These are phyloP conservation scores for Delia radicum DNA, from an alignment of 1,140 invertebrate genomes.

Conservation along the genomic window DNA sequence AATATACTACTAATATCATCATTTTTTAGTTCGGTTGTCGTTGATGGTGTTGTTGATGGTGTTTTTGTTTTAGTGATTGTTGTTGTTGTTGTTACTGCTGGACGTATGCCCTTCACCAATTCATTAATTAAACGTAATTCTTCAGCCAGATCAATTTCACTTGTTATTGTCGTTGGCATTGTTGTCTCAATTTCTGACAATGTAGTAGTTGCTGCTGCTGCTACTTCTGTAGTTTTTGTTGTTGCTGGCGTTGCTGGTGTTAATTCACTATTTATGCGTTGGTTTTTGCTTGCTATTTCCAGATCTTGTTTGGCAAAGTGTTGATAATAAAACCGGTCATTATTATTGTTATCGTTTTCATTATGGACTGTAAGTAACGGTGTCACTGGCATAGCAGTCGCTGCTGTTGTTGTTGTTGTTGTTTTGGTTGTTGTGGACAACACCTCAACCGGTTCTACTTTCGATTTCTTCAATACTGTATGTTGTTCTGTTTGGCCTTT, in stretches of 20 bases:
- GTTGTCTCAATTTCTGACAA: constrained; percentile 41
- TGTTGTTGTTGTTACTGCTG: constrained; percentile 31
- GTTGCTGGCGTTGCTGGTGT: constrained; percentile 30
- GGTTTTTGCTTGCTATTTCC: neutral
- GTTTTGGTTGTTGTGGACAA: constrained; percentile 26
- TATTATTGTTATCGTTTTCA: constrained; percentile 11
- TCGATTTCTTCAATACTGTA: constrained; percentile 48
- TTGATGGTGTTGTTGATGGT: neutral
- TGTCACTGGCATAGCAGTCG: neutral
- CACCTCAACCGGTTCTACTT: constrained; percentile 49
- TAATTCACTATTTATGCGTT: too few species aligned
- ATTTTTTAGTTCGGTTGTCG: neutral
- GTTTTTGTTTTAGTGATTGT: constrained; percentile 2
- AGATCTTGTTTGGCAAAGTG: constrained; percentile 26
- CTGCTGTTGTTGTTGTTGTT: constrained; percentile 23
- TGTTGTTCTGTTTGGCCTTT: constrained; percentile 27
- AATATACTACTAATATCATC: neutral
- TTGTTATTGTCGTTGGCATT: constrained; percentile 39
- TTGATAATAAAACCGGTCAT: constrained; percentile 54
- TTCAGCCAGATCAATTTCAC: constrained; percentile 44
- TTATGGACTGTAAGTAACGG: constrained; percentile 15
- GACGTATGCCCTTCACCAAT: constrained; percentile 41
- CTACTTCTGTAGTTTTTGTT: neutral
- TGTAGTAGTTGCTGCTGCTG: constrained; percentile 27
- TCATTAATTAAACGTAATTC: constrained; percentile 51